A percentile compares a stretch with the other conserved stretches of the same genome.
phyloP scores from a whole-genome alignment of 1,140 invertebrate species.

The Drosophila yakuba region DNA sequence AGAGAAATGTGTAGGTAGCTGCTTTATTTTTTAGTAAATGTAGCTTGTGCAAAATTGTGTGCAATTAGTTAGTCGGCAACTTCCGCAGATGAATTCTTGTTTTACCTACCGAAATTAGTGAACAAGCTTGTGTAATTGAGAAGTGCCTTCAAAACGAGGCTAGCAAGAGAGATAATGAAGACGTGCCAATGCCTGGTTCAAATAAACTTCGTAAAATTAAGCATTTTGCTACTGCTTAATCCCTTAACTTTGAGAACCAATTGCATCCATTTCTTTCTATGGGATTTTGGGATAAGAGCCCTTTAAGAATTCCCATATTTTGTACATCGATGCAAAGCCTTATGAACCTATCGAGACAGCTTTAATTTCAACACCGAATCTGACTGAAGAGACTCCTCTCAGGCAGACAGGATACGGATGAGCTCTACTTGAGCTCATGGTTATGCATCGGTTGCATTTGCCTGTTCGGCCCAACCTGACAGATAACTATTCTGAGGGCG shows the following conservation, averaged over 20 bases:
- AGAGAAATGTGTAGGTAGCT: neutral
- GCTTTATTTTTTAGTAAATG: constrained; percentile 44
- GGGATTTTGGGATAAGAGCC: too few species aligned
- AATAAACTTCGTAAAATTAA: too few species aligned
- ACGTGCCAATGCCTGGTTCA: neutral
- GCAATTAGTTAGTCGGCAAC: constrained; percentile 47
- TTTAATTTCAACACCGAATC: constrained; percentile 5
- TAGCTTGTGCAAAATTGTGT: constrained; percentile 51
- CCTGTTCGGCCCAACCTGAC: constrained; percentile 8
- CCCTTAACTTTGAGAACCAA: too few species aligned
- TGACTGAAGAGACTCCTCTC: neutral
- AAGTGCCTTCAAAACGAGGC: neutral
- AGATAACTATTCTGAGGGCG: constrained; percentile 14
- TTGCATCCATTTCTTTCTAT: too few species aligned
- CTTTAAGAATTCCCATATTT: too few species aligned
- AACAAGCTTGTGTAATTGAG: constrained; percentile 13
- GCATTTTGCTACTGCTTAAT: too few species aligned
- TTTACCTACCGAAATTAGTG: constrained; percentile 33
- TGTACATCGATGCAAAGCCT: too few species aligned
- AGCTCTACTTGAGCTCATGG: constrained; percentile 4
- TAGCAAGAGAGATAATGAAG: too few species aligned
- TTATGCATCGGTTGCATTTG: constrained; percentile 29
- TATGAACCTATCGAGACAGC: neutral
- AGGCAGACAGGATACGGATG: constrained; percentile 8
- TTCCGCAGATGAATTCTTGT: constrained; percentile 27